Evolutionary conservation across 1,140 invertebrate genomes (phyloP).

Genomic region (Himalopsyche phryganea): DNA sequence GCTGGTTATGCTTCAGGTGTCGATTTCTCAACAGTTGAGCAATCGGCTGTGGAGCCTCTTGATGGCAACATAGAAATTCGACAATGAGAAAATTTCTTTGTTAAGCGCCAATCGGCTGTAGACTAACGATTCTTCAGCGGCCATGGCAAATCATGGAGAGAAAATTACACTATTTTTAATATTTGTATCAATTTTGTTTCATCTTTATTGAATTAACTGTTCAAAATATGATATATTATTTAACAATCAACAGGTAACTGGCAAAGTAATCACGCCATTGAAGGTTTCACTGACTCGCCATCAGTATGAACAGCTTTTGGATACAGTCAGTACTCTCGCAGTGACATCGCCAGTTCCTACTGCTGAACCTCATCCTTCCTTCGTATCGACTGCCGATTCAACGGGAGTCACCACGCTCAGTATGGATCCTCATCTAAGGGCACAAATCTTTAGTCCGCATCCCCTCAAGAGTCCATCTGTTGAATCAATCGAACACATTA

Average conservation of each 20-base stretch:
- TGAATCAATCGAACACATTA: slow-evolving; percentile 25
- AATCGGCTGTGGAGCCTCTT: too few species aligned
- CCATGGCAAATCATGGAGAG: too few species aligned
- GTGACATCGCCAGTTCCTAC: slow-evolving; percentile 10
- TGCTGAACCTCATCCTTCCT: slow-evolving; percentile 24
- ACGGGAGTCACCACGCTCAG: slow-evolving; percentile 53
- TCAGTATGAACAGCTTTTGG: slow-evolving; percentile 86
- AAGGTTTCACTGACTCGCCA: slow-evolving; percentile 80
- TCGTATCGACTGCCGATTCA: slow-evolving; percentile 34
- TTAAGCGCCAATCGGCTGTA: too few species aligned
- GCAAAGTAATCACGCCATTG: slow-evolving; percentile 76
- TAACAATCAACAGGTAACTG: slow-evolving; percentile 57
- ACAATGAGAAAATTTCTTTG: too few species aligned
- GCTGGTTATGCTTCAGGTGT: too few species aligned
- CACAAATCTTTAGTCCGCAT: slow-evolving; percentile 42
- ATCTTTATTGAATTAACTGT: too few species aligned
- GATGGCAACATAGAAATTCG: too few species aligned
- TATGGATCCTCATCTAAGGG: slow-evolving; percentile 59
- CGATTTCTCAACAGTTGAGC: too few species aligned
- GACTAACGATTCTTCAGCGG: too few species aligned
- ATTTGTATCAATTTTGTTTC: too few species aligned
- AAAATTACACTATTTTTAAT: too few species aligned
- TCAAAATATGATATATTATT: too few species aligned
- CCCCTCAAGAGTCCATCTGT: slow-evolving; percentile 5
- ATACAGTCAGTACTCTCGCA: slow-evolving; percentile 59